A percentile compares a stretch with the other conserved stretches of the same genome.
Conservation (phyloP, 2,113 vertebrate genomes). For the Chaetodon trifascialis region DNA sequence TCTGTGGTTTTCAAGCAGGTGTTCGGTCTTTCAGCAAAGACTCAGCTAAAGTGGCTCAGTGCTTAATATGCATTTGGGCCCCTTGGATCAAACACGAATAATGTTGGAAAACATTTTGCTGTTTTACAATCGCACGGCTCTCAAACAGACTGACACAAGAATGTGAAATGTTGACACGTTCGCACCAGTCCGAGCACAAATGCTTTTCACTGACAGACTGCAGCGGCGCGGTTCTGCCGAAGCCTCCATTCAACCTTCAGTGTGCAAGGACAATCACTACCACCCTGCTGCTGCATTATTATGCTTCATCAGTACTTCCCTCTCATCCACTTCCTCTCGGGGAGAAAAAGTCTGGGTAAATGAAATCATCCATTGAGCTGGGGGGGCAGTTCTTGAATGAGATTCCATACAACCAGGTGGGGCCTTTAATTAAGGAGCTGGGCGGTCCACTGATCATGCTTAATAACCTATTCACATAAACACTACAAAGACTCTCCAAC, state of each 20-base stretch:
- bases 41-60: conserved; percentile 29
- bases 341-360: conserved; percentile 35
- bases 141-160: conserved; percentile 45
- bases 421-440: conserved; percentile 66
- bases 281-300: conserved; percentile 70
- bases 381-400: conserved; percentile 60
- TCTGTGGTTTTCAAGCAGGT: conserved; percentile 60
- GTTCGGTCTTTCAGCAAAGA: conserved; percentile 54
- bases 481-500: conserved; percentile 57
- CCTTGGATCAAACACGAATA: conserved; percentile 32
- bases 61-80: conserved; percentile 9
- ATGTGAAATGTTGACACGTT: conserved; percentile 46
- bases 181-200: conserved; percentile 17
- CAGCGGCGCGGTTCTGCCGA: conserved; percentile 25
- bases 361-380: conserved; percentile 62
- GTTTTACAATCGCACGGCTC: conserved; percentile 28
- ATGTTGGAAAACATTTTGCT: conserved; percentile 48
- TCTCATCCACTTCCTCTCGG: conserved; percentile 54
- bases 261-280: conserved; percentile 57
- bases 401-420: conserved; percentile 44
- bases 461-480: conserved; percentile 73
- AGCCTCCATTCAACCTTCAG: conserved; percentile 47
- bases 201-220: conserved; percentile 37
- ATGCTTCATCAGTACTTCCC: conserved; percentile 40
- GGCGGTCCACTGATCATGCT: conserved; percentile 71